Evolutionary conservation across 2,888 invertebrate genomes (phyloP).

Genomic region (Ceramica pisi): DNA sequence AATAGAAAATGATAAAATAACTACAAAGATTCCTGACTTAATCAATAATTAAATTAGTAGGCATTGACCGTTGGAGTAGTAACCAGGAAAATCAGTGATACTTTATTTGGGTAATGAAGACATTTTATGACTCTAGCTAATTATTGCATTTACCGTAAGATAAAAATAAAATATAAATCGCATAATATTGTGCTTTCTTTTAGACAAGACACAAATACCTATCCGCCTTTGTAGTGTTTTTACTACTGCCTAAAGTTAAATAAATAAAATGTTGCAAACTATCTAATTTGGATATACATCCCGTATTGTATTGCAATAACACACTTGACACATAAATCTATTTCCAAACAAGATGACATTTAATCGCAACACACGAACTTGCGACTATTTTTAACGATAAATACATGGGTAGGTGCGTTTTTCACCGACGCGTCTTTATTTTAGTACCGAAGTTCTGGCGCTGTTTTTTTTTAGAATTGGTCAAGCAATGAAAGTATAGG

Average conservation of each 20-base stretch:
- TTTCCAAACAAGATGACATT: conserved; percentile 12
- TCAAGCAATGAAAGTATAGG: too few relatives aligned
- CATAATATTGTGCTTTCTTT: too few relatives aligned
- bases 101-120: neutral
- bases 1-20: neutral
- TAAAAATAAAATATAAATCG: too few relatives aligned
- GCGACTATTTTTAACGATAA: conserved; percentile 37
- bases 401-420: conserved; percentile 19
- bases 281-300: too few relatives aligned
- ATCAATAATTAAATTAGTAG: neutral
- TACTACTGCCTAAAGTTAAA: too few relatives aligned
- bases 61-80: neutral
- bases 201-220: too few relatives aligned
- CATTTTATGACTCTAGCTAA: neutral
- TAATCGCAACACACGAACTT: conserved; percentile 7
- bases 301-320: too few relatives aligned
- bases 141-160: too few relatives aligned
- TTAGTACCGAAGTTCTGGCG: conserved; percentile 5
- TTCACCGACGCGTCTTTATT: conserved; percentile 44
- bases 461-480: neutral
- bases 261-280: too few relatives aligned
- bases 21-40: neutral
- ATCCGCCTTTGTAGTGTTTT: too few relatives aligned
- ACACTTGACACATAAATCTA: neutral
- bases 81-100: neutral